Evolutionary conservation across 2,888 invertebrate species (phyloP), one percentile per base, ranked within the genome.

Genomic region (Campoplex capitator): DNA sequence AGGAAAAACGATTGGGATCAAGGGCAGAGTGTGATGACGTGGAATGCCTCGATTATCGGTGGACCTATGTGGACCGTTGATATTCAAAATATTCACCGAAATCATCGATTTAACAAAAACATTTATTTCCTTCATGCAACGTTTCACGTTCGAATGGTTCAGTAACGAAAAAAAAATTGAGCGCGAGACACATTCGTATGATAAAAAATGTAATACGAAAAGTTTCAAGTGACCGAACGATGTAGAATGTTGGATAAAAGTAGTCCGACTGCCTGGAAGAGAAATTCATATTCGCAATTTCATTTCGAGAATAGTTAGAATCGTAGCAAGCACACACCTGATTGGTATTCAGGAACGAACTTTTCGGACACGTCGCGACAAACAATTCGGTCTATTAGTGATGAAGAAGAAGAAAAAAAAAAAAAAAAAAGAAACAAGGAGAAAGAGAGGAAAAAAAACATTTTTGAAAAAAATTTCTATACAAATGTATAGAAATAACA

Each of bases 401-500:
- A 35, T 48, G 56, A 67, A 58, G 56, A 48, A 68, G 28, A 70
- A 85, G 70, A 62, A 28, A 23, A 23, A 85, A 75, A 85, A 75
- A 62, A 28, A 23, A 23, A 85, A 75, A 62, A n/a, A 4, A 6
- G 38, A 38, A 76, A 42, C 18, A 79, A 48, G 71, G n/a, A 51
- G 32, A 74, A 23, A 13, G 8, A 38, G 68, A 32, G 58, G 23
- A 13, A 9, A 54, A 67, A 51, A 65, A 54, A 75, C 45, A n/a
- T 32, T 54, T 23, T 58, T 9, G 18, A 23, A 81, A 83, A 83
- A 88, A 83, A 83, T 28, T 13, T n/a, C 13, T 54, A 80, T 86
- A 58, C 58, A 32, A 11, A 23, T 58, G 77, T 78, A 76, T 80
- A 86, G 86, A 83, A 86, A 71, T 87, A 88, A 87, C 88, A 87